Evolutionary conservation across 1,140 invertebrate genomes (phyloP), one percentile per base, ranked within the genome.

Genomic region (Bilobella aurantiaca): DNA sequence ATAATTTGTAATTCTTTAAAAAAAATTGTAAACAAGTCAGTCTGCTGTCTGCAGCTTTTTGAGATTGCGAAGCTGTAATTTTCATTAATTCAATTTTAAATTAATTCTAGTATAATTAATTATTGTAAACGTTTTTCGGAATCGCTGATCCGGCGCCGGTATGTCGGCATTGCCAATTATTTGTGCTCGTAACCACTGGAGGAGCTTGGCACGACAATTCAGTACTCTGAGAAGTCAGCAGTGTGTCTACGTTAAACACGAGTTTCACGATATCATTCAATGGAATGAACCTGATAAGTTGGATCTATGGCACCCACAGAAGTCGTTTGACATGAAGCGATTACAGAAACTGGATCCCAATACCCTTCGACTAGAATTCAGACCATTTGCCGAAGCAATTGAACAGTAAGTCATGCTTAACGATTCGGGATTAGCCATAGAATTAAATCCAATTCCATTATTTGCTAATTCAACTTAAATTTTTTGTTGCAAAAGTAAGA

Each of bases 181-280:
- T n/a, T n/a, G n/a, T n/a, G n/a, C n/a, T n/a, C n/a, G n/a, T n/a
- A n/a, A n/a, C n/a, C n/a, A n/a, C n/a, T n/a, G n/a, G n/a, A n/a
- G n/a, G n/a, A n/a, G n/a, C n/a, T n/a, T n/a, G n/a, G n/a, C n/a
- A 14, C 57, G 57, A 12, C 14, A 29, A 8, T 62, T 62, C 59
- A 62, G 58, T 59, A 59, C 31, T 5, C 58, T 59, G 5, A 12
- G 49, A 23, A 16, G 25, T 30, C 12, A 8, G 25, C 57, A 58
- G 57, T 14, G 14, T 23, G 23, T 58, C 12, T 25, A 34, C 0
- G 47, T 69, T 16, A 66, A 31, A n/a, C 70, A 72, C 30, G 70
- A 72, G 23, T 53, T 72, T 12, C 70, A 72, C 42, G 61, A 65
- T 18, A 60, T 72, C 16, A 68, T 72, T n/a, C 62, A 72, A 67